Conservation (phyloP, 2,797 vertebrate species). For the Thripadectes ignobilis region DNA sequence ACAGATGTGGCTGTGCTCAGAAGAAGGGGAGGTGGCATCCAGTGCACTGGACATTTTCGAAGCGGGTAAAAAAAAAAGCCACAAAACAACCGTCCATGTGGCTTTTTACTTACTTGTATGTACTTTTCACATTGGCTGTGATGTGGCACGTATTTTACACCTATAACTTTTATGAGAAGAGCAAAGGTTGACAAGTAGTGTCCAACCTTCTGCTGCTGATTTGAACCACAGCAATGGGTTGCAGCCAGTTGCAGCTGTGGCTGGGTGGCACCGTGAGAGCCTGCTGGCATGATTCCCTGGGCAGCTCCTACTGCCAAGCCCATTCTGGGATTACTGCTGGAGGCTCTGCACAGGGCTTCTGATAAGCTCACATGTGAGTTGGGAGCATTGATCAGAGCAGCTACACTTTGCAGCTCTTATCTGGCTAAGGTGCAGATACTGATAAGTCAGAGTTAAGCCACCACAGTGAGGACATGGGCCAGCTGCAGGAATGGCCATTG, state of each 20-base stretch:
- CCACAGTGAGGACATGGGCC: fast-evolving
- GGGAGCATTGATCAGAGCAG: not conserved
- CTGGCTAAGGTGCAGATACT: not conserved
- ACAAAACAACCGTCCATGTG: not conserved
- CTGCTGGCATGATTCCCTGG: not conserved
- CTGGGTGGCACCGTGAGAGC: not conserved
- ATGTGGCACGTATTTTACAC: not conserved
- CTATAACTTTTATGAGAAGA: not conserved
- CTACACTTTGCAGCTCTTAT: not conserved
- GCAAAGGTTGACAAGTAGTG: not conserved
- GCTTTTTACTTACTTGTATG: not conserved
- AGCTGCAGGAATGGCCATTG: fast-evolving
- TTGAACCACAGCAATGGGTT: not conserved
- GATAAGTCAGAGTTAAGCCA: fast-evolving
- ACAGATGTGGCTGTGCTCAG: not conserved
- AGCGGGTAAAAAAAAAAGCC: not conserved
- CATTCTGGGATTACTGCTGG: fast-evolving
- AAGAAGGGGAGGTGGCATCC: fast-evolving
- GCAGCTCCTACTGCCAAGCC: not conserved
- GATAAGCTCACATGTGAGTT: not conserved
- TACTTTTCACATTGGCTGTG: not conserved
- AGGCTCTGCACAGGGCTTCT: not conserved
- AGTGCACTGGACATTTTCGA: fast-evolving
- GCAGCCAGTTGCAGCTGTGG: fast-evolving
- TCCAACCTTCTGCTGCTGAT: not conserved